phyloP scores from a whole-genome alignment of 2,888 invertebrate genomes.

The Automeris io region DNA sequence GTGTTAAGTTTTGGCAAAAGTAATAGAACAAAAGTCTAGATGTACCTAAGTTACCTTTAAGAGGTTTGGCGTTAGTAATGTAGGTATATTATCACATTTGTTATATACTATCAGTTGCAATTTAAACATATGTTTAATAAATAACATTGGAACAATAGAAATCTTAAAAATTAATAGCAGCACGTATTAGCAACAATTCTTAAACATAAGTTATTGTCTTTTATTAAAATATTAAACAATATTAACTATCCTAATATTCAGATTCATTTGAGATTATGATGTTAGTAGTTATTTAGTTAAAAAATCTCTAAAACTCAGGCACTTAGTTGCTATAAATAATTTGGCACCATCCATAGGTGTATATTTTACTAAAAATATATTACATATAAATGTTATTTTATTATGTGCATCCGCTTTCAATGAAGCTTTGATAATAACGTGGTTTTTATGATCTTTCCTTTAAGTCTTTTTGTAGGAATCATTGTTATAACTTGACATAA shows the following conservation, averaged over 20 bases:
- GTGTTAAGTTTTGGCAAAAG: too few relatives aligned
- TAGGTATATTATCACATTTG: too few relatives aligned
- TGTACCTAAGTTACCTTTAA: too few relatives aligned
- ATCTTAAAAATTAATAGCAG: neutral
- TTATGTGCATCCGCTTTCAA: neutral
- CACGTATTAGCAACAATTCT: constrained; percentile 8
- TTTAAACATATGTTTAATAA: neutral
- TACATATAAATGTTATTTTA: too few relatives aligned
- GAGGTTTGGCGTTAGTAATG: too few relatives aligned
- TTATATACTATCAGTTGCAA: too few relatives aligned
- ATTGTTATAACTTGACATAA: neutral
- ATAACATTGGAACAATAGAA: neutral
- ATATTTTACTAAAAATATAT: neutral
- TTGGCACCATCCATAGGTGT: neutral
- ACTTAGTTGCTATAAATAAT: constrained; percentile 2
- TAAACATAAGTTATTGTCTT: constrained; percentile 54
- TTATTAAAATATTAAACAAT: constrained; percentile 21
- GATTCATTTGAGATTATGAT: constrained; percentile 11
- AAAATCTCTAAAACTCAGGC: constrained; percentile 2
- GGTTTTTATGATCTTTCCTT: neutral
- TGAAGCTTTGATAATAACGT: neutral
- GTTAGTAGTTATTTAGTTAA: constrained; percentile 6
- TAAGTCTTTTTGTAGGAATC: neutral
- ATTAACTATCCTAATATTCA: constrained; percentile 6
- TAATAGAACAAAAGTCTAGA: too few relatives aligned